A percentile compares a stretch with the other conserved stretches of the same genome.
phyloP scores from a whole-genome alignment of 1,140 invertebrate genomes.

The Brachionus manjavacas region DNA sequence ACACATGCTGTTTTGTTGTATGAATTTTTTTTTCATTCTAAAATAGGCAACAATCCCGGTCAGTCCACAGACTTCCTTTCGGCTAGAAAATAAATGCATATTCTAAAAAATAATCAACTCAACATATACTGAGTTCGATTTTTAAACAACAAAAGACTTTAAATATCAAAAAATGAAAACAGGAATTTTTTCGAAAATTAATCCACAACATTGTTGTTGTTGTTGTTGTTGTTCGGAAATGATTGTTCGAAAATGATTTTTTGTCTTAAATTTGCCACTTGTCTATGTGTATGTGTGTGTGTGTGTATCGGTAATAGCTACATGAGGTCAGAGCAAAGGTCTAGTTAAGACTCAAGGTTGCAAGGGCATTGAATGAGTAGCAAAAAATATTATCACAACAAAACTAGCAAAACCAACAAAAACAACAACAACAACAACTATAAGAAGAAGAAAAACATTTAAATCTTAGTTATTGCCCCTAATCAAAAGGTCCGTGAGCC shows the following conservation, averaged over 20 bases:
- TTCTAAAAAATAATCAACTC: not conserved
- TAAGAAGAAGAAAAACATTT: not conserved
- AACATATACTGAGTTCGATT: not conserved
- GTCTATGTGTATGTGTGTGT: too few relatives aligned
- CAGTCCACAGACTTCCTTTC: not conserved
- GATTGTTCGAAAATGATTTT: too few relatives aligned
- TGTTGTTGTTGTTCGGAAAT: too few relatives aligned
- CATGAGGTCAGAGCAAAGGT: not conserved
- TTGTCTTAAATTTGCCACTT: too few relatives aligned
- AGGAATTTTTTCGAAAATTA: not conserved
- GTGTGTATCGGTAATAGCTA: not conserved
- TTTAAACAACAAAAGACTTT: not conserved
- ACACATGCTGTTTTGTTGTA: not conserved
- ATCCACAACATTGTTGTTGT: too few relatives aligned
- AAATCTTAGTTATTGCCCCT: not conserved
- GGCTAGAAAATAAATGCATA: not conserved
- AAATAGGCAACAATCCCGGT: not conserved
- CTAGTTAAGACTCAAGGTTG: not conserved
- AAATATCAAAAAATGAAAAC: not conserved
- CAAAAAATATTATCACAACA: not conserved
- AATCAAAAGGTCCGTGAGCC: constrained; percentile 15
- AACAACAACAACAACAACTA: not conserved
- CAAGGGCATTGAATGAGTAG: not conserved
- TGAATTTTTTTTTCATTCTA: not conserved
- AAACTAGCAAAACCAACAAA: not conserved